Percentiles rank a stretch among this genome's conserved stretches.
Evolutionary conservation across 2,113 vertebrate genomes (phyloP).

Genomic region (Clarias batrachus): DNA sequence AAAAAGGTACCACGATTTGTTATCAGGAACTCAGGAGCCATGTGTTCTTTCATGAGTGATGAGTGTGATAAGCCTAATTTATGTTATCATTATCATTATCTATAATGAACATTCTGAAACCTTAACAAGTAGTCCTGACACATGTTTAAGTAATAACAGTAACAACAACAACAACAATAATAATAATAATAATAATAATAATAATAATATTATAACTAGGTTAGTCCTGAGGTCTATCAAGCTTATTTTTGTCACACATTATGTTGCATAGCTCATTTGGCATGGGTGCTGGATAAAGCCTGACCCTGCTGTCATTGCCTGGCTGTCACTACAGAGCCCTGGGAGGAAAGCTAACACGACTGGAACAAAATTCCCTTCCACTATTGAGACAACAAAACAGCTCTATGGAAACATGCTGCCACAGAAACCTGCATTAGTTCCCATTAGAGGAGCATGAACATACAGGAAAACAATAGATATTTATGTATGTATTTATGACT

Average conservation of each 20-base stretch:
- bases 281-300: neutral
- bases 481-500: neutral
- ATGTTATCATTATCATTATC: neutral
- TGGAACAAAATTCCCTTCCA: slow-evolving; percentile 27
- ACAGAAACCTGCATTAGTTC: slow-evolving; percentile 39
- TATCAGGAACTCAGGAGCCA: neutral
- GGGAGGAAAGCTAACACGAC: slow-evolving; percentile 32
- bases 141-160: too few relatives aligned
- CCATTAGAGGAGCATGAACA: slow-evolving; percentile 3
- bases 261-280: neutral
- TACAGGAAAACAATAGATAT: neutral
- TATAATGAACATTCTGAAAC: neutral
- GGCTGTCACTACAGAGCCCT: slow-evolving; percentile 29
- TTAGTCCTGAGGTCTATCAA: neutral
- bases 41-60: neutral
- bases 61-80: neutral
- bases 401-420: slow-evolving; percentile 50
- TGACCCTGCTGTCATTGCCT: slow-evolving; percentile 30
- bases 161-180: neutral
- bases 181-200: too few relatives aligned
- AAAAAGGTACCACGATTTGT: neutral
- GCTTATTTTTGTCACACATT: neutral
- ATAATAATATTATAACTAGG: too few relatives aligned
- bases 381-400: slow-evolving; percentile 43
- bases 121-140: neutral